phyloP scores from a whole-genome alignment of 2,888 invertebrate genomes.

The Pseudeuparius sepicola region DNA sequence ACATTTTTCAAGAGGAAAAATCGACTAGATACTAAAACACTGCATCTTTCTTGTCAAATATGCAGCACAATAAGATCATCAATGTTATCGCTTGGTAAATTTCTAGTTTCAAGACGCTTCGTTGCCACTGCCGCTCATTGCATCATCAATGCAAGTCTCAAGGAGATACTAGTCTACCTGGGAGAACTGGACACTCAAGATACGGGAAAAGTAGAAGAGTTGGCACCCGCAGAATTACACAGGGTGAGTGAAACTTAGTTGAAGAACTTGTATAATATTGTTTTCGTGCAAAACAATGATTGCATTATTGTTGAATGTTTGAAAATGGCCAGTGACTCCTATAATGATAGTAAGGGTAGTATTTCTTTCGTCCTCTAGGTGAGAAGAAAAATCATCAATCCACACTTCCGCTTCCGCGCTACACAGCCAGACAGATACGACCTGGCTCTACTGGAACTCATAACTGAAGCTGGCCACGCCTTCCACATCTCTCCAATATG shows the following conservation, averaged over 20 bases:
- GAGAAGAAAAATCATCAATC: conserved; percentile 65
- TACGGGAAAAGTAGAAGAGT: conserved; percentile 50
- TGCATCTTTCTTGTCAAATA: no score
- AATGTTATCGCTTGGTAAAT: no score
- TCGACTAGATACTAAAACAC: no score
- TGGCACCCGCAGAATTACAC: conserved; percentile 55
- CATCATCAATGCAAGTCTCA: conserved; percentile 61
- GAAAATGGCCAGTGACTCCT: neutral
- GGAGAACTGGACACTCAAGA: conserved; percentile 73
- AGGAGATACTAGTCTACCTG: conserved; percentile 66
- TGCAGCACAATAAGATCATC: no score
- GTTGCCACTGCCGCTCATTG: conserved; percentile 80
- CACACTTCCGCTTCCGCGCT: conserved; percentile 67
- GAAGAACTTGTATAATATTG: no score
- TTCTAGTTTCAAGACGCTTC: conserved; percentile 54
- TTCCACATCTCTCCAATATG: conserved; percentile 71
- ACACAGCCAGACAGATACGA: conserved; percentile 79
- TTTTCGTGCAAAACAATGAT: no score
- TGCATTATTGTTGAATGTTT: conserved; percentile 5
- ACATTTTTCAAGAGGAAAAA: no score
- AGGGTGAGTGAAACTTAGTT: no score
- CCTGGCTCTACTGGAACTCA: conserved; percentile 62
- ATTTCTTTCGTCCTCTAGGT: conserved; percentile 40
- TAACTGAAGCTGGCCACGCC: conserved; percentile 47
- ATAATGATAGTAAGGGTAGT: neutral